Percentiles rank a stretch among this genome's conserved stretches.
These are phyloP conservation scores for Lagopus leucura DNA, from an alignment of 2,113 vertebrate genomes.

Conservation along the genomic window DNA sequence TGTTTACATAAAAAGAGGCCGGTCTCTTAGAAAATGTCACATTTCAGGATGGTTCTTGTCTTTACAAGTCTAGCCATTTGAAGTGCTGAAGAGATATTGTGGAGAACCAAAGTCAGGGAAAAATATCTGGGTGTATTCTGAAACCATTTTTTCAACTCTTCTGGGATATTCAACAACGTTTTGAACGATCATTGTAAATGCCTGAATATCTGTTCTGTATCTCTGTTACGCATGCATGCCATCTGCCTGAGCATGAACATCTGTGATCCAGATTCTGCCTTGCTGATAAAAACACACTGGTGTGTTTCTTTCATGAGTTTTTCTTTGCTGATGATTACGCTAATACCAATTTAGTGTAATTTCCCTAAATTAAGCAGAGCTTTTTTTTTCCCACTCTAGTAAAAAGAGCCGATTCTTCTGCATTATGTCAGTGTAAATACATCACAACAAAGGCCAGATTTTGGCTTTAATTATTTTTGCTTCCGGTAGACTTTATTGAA, in stretches of 20 bases:
- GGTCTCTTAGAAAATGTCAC: background rate
- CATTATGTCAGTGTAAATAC: background rate
- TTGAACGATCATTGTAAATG: background rate
- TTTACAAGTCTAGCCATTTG: background rate
- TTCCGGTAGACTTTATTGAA: background rate
- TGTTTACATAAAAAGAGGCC: background rate
- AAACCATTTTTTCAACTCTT: background rate
- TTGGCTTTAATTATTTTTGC: background rate
- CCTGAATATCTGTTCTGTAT: background rate
- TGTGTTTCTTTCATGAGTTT: background rate
- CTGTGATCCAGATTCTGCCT: slow-evolving; percentile 17
- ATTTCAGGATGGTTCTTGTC: background rate
- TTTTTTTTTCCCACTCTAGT: background rate
- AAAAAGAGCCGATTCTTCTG: background rate
- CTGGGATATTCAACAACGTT: background rate
- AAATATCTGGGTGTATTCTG: background rate
- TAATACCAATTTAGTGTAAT: background rate
- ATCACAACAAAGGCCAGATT: background rate
- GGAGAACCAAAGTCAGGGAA: background rate
- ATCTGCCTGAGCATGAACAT: slow-evolving; percentile 17
- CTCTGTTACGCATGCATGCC: background rate
- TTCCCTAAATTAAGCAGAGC: background rate
- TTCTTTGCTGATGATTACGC: background rate
- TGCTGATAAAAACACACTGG: background rate
- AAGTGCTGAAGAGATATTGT: background rate